Percentiles rank a stretch among this genome's conserved stretches.
phyloP scores from a whole-genome alignment of 2,113 vertebrate species.

The Corydoras sp. region DNA sequence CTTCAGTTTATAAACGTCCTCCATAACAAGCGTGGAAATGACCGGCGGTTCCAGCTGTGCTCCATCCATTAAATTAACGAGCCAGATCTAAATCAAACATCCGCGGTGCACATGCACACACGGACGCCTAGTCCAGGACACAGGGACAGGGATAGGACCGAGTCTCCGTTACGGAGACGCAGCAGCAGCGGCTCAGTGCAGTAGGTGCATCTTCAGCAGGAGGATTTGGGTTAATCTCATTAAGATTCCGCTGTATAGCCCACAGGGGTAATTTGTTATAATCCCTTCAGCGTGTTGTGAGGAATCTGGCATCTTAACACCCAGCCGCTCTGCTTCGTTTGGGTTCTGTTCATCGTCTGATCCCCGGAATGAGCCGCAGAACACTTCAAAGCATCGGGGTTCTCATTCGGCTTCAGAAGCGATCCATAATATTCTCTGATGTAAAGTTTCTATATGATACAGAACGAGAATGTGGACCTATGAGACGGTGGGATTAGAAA shows the following conservation, averaged over 20 bases:
- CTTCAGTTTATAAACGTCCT: no score
- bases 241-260: constrained; percentile 39
- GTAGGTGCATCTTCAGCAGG: constrained; percentile 5
- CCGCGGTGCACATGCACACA: neutral
- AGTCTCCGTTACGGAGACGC: neutral
- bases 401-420: neutral
- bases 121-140: neutral
- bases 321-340: constrained; percentile 38
- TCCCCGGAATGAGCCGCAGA: neutral
- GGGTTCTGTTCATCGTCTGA: constrained; percentile 26
- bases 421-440: neutral
- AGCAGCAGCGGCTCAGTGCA: neutral
- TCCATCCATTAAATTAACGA: neutral
- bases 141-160: neutral
- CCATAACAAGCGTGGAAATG: neutral
- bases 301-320: constrained; percentile 19
- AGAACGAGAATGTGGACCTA: no score
- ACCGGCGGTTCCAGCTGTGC: neutral
- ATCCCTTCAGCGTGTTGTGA: constrained; percentile 54
- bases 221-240: constrained; percentile 60
- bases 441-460: no score
- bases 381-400: neutral
- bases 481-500: no score
- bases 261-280: constrained; percentile 46
- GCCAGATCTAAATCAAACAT: constrained; percentile 1